Conservation (phyloP, 2,797 vertebrate genomes). For the Paramormyrops hopkinsi region DNA sequence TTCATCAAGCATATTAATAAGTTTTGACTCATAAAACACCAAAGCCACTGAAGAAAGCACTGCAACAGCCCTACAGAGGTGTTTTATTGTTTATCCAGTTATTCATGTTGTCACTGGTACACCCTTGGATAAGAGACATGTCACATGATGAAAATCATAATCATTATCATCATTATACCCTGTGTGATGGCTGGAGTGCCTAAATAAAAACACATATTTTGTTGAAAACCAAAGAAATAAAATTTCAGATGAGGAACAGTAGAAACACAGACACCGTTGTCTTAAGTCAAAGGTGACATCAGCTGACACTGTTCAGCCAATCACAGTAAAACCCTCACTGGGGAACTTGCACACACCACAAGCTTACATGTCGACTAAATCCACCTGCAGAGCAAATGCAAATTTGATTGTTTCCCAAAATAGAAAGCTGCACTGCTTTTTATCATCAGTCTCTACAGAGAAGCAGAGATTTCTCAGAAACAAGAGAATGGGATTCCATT, state of each 20-base stretch:
- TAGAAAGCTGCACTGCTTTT: neutral
- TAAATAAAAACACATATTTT: neutral
- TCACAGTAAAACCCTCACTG: neutral
- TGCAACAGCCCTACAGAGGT: neutral
- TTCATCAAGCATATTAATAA: conserved; percentile 4
- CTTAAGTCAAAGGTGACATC: neutral
- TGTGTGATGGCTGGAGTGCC: neutral
- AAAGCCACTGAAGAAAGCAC: neutral
- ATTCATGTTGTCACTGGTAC: neutral
- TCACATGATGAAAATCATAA: neutral
- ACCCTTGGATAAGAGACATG: neutral
- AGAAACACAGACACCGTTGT: neutral
- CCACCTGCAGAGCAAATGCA: neutral
- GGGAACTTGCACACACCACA: neutral
- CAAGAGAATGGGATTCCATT: neutral
- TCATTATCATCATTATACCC: neutral
- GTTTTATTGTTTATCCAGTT: neutral
- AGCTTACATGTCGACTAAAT: neutral
- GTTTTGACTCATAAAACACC: conserved; percentile 6
- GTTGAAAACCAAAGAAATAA: neutral
- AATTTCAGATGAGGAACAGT: neutral
- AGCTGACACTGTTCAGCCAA: neutral
- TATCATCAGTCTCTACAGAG: neutral
- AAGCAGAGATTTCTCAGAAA: neutral
- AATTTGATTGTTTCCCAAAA: conserved; percentile 1